phyloP scores from a whole-genome alignment of 2,797 vertebrate genomes.

The Cuniculus paca region DNA sequence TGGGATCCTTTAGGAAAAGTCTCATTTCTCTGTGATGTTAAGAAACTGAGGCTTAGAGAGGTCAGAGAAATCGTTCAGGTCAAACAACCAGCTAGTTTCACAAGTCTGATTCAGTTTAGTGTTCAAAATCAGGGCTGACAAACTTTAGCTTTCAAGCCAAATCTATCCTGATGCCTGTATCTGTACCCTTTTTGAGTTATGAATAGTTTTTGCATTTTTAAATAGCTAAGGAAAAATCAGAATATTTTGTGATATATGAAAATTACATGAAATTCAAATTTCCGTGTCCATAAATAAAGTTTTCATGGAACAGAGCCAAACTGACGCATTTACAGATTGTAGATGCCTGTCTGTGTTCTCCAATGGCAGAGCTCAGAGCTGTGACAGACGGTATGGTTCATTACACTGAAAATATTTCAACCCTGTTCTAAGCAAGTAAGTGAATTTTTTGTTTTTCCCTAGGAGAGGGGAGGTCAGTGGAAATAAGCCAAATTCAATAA shows the following conservation, averaged over 20 bases:
- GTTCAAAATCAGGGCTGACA: not conserved
- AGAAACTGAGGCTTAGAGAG: not conserved
- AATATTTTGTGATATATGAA: slow-evolving; percentile 72
- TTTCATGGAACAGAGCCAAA: slow-evolving; percentile 1
- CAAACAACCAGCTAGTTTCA: not conserved
- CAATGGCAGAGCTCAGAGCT: not conserved
- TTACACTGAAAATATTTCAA: not conserved
- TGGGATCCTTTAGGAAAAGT: not conserved
- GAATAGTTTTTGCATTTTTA: slow-evolving; percentile 58
- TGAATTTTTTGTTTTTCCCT: not conserved
- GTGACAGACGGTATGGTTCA: not conserved
- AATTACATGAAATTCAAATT: slow-evolving; percentile 76
- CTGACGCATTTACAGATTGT: not conserved
- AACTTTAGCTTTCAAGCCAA: not conserved
- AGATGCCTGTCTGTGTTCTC: not conserved
- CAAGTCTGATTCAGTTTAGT: not conserved
- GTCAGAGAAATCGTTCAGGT: not conserved
- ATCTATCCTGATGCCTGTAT: not conserved
- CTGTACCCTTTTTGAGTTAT: not conserved
- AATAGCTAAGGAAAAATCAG: slow-evolving; percentile 39
- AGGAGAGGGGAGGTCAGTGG: not conserved
- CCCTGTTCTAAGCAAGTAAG: not conserved
- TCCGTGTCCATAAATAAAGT: slow-evolving; percentile 54
- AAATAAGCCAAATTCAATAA: not conserved
- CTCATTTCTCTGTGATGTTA: not conserved